A percentile compares a stretch with the other conserved stretches of the same genome.
These are phyloP conservation scores for Calonectris borealis DNA, from an alignment of 2,113 vertebrate genomes.

Conservation along the genomic window DNA sequence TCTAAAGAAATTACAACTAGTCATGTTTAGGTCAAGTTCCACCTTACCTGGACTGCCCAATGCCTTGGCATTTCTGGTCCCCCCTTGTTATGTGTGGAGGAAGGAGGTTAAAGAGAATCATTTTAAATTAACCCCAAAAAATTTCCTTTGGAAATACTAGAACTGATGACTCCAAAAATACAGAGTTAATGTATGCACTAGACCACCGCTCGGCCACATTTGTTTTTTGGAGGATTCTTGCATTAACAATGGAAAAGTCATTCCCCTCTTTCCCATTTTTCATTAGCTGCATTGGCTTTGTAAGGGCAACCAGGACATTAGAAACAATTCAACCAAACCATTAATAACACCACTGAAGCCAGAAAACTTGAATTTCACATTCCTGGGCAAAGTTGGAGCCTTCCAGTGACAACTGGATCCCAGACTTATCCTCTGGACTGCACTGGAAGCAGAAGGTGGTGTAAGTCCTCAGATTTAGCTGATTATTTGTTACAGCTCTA, in stretches of 20 bases:
- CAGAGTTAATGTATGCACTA: background rate
- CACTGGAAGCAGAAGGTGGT: background rate
- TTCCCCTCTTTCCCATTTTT: background rate
- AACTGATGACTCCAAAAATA: background rate
- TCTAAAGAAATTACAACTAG: background rate
- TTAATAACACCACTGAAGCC: background rate
- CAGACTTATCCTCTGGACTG: background rate
- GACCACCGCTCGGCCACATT: background rate
- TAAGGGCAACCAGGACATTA: background rate
- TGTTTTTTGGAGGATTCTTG: background rate
- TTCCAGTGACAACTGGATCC: background rate
- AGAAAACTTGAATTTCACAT: background rate
- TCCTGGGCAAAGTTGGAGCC: background rate
- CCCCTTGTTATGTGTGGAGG: background rate
- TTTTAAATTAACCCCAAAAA: background rate
- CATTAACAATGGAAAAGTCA: background rate
- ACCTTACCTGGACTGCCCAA: background rate
- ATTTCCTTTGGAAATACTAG: background rate
- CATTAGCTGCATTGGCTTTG: background rate
- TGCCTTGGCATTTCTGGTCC: background rate
- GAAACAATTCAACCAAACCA: background rate
- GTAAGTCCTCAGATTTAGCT: background rate
- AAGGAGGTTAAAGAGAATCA: background rate
- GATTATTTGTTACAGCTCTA: background rate
- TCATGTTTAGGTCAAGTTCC: background rate